Conservation (phyloP, 2,797 vertebrate genomes). For the Euphonia xanthogaster region DNA sequence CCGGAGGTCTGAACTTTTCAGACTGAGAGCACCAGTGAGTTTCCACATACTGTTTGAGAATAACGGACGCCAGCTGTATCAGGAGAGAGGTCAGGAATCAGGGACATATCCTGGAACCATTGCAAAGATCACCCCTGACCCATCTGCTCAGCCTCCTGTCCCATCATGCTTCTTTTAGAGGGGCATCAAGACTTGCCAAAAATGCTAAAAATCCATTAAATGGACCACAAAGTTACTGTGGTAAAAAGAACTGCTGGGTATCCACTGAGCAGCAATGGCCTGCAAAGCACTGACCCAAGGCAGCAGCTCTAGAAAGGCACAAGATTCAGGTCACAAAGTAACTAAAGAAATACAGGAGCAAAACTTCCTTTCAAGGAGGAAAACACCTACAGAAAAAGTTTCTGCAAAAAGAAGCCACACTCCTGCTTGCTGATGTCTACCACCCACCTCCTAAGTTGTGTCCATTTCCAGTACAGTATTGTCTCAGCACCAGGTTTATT, state of each 20-base stretch:
- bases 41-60: constrained; percentile 98
- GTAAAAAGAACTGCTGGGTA: not conserved
- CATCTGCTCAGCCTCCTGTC: not conserved
- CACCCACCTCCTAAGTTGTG: not conserved
- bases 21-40: constrained; percentile 98
- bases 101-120: not conserved
- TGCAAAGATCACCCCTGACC: not conserved
- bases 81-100: constrained; percentile 5
- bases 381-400: not conserved
- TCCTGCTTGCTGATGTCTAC: not conserved
- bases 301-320: not conserved
- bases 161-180: not conserved
- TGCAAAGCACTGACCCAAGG: not conserved
- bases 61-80: constrained; percentile 91
- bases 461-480: not conserved
- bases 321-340: rapidly evolving
- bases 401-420: not conserved
- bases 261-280: not conserved
- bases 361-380: not conserved
- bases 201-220: not conserved
- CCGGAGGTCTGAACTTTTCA: constrained; percentile 94
- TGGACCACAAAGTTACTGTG: not conserved
- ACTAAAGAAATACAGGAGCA: not conserved
- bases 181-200: not conserved
- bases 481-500: not conserved